Base-by-base conservation (phyloP, 2,797 vertebrate genomes). In the Cyclura pinguis region DNA sequence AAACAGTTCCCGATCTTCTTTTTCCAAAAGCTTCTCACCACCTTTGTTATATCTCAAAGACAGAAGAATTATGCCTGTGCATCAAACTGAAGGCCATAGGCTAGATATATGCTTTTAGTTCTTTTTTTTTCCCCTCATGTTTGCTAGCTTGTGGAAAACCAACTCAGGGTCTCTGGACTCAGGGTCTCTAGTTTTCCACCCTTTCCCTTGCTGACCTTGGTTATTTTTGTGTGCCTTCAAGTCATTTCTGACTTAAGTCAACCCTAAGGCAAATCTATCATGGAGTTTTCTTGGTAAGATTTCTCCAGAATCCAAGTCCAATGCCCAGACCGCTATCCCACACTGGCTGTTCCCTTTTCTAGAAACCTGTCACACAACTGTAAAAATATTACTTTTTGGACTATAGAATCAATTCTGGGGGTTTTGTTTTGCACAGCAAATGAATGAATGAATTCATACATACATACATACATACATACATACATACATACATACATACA, bases 21-120 rank as follows among this genome's bases (percentile, higher is more conserved):
- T 86, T 55, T 73, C 88, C 74, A 69, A 87, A 93, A 92, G 7
- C 29, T 80, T 59, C 69, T 78, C 84, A 85, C 59, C 67, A 27
- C 57, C 29, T 87, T 93, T 6, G 6, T 87, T 42, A 88, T 84
- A 78, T 84, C 0, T 76, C 32, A 74, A 69, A 67, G 10, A 0
- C 8, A 88, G 80, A 20, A 83, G 87, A 35, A 62, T 47, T 0
- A 0, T 80, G 0, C 1, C 4, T 47, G 27, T n/a, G 20, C 35
- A 73, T 35, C 50, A 88, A 4, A 5, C 64, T 91, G 88, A 32
- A 62, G 78, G 24, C 13, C 29, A 6, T 55, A 52, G 64, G 38
- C 69, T 47, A 72, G 83, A 67, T 27, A 16, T 72, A 20, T n/a
- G 35, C 12, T 35, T 52, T 52, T 52, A 8, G 1, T 52, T 52